Evolutionary conservation across 2,888 invertebrate genomes (phyloP).

Genomic region (Drosophila percnosoma): DNA sequence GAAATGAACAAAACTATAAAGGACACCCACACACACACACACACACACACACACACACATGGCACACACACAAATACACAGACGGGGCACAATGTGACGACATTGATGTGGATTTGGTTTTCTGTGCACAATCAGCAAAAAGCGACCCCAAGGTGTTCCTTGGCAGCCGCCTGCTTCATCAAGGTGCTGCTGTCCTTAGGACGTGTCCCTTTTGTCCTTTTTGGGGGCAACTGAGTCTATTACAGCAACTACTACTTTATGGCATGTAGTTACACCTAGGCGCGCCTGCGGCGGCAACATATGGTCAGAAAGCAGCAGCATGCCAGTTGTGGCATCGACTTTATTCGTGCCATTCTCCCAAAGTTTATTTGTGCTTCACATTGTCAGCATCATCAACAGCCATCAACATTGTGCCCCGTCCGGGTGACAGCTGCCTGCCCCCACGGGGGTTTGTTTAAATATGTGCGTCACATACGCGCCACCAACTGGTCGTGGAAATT

Average conservation of each 20-base stretch:
- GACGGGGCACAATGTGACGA: constrained; percentile 72
- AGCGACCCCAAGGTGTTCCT: constrained; percentile 71
- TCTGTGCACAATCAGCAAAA: constrained; percentile 80
- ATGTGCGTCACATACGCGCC: constrained; percentile 82
- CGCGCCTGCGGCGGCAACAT: constrained; percentile 76
- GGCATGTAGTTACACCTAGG: constrained; percentile 79
- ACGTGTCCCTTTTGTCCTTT: constrained; percentile 56
- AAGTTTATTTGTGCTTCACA: constrained; percentile 69
- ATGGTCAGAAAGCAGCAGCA: constrained; percentile 59
- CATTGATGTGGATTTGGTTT: constrained; percentile 70
- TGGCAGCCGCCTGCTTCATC: constrained; percentile 30
- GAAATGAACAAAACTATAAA: constrained; percentile 78
- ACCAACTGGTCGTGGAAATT: constrained; percentile 58
- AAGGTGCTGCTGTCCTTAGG: constrained; percentile 49
- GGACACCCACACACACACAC: constrained; percentile 53
- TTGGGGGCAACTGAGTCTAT: constrained; percentile 63
- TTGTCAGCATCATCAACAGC: constrained; percentile 72
- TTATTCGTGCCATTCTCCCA: constrained; percentile 57
- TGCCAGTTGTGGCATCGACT: constrained; percentile 20
- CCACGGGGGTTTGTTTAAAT: constrained; percentile 60
- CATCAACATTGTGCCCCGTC: constrained; percentile 61
- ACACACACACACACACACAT: constrained; percentile 1
- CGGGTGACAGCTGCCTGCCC: constrained; percentile 67
- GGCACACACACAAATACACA: constrained; percentile 20
- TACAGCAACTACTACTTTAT: constrained; percentile 72